Conservation (phyloP, 1,140 invertebrate genomes). For the Drosophila teissieri region DNA sequence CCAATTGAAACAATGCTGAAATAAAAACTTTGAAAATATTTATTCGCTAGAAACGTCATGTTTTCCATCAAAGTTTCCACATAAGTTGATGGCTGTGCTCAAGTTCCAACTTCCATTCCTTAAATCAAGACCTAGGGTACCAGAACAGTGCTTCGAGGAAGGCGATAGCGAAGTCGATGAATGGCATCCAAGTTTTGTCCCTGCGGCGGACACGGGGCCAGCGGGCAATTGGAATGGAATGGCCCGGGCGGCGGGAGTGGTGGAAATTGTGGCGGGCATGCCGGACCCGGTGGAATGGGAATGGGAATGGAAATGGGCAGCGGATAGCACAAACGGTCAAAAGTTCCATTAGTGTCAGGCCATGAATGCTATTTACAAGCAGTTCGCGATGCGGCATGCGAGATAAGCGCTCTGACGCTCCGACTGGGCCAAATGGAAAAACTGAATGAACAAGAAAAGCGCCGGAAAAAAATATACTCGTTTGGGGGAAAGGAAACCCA, state of each 20-base stretch:
- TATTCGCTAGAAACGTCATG: no score
- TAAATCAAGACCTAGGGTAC: neutral
- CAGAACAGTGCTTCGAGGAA: slow-evolving; percentile 7
- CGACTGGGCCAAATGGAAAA: slow-evolving; percentile 51
- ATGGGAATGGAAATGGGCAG: slow-evolving; percentile 16
- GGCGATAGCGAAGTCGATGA: slow-evolving; percentile 28
- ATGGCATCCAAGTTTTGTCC: slow-evolving; percentile 42
- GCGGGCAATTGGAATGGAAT: slow-evolving; percentile 39
- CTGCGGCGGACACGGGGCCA: slow-evolving; percentile 36
- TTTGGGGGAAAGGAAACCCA: slow-evolving; percentile 12
- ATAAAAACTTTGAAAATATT: neutral
- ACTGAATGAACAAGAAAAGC: slow-evolving; percentile 55
- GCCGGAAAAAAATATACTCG: slow-evolving; percentile 25
- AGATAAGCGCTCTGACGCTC: slow-evolving; percentile 59
- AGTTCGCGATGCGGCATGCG: slow-evolving; percentile 63
- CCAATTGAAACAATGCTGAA: no score
- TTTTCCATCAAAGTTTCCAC: no score
- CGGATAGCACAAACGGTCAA: slow-evolving; percentile 66
- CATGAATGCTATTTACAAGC: slow-evolving; percentile 77
- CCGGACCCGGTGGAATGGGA: neutral
- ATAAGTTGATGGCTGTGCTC: no score
- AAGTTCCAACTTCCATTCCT: neutral
- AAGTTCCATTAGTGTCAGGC: slow-evolving; percentile 75
- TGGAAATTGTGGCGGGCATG: neutral
- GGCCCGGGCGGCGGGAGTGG: slow-evolving; percentile 1